A percentile compares a stretch with the other conserved stretches of the same genome.
Conservation (phyloP, 2,797 vertebrate species). For the Pangasius larnaudii region DNA sequence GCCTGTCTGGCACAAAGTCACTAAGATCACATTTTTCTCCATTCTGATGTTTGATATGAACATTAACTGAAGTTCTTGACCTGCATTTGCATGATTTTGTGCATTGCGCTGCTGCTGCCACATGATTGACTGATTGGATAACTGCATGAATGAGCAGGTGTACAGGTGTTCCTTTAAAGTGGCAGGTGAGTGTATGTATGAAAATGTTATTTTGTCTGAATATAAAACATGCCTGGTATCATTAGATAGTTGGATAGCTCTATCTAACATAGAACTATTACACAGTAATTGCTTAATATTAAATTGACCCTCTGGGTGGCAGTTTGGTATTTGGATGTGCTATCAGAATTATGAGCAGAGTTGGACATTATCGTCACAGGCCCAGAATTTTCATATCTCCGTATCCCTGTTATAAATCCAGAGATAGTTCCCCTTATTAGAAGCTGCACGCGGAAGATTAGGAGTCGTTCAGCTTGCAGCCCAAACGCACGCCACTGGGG, state of each 20-base stretch:
- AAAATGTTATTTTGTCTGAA: neutral
- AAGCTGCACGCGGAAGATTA: conserved; percentile 78
- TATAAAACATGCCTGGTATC: neutral
- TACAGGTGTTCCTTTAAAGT: neutral
- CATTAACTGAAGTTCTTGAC: neutral
- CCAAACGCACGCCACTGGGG: conserved; percentile 73
- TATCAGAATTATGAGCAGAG: conserved; percentile 28
- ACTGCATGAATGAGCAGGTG: no score
- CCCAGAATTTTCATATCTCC: conserved; percentile 24
- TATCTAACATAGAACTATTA: neutral
- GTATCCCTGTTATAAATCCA: conserved; percentile 65
- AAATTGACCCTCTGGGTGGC: neutral
- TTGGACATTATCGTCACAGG: conserved; percentile 17
- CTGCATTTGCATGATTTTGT: neutral
- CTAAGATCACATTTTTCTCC: neutral
- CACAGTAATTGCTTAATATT: conserved; percentile 12
- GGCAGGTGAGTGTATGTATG: no score
- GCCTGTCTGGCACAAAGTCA: neutral
- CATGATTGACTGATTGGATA: neutral
- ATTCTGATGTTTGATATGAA: neutral
- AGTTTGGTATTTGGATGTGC: conserved; percentile 7
- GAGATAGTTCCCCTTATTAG: conserved; percentile 78
- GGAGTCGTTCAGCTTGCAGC: conserved; percentile 68
- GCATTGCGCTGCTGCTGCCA: neutral
- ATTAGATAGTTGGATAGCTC: neutral